phyloP scores from a whole-genome alignment of 30 jellyfish, hydroid and myxozoan genomes.

The Cassiopea xamachana region DNA sequence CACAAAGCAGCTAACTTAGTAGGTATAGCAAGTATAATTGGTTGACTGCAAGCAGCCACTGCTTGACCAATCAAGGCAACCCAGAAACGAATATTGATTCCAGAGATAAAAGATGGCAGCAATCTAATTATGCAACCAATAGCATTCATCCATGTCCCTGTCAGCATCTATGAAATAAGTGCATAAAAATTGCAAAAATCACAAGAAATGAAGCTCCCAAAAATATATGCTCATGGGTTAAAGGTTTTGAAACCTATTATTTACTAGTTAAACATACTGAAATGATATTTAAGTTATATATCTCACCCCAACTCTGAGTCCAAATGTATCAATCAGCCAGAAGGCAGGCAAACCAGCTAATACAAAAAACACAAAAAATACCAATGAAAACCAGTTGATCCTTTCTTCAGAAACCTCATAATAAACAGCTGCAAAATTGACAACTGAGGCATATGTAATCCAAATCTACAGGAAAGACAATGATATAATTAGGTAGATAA shows the following conservation, averaged over 20 bases:
- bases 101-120: constrained; percentile 64
- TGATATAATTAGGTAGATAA: background rate
- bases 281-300: background rate
- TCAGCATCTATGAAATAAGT: constrained; percentile 58
- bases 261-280: background rate
- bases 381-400: constrained; percentile 91
- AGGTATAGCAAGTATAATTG: constrained; percentile 92
- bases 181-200: too few species aligned
- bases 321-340: constrained; percentile 89
- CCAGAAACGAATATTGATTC: constrained; percentile 32
- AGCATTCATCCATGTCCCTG: constrained; percentile 84
- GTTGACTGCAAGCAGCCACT: constrained; percentile 84
- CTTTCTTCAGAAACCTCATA: constrained; percentile 71
- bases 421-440: constrained; percentile 82
- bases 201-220: background rate
- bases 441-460: constrained; percentile 93
- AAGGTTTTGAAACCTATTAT: too few species aligned
- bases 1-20: constrained; percentile 96
- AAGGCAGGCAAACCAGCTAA: constrained; percentile 76
- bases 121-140: constrained; percentile 79
- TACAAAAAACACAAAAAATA: constrained; percentile 76
- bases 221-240: too few species aligned
- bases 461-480: constrained; percentile 57
- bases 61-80: constrained; percentile 89
- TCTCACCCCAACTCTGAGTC: constrained; percentile 84